Evolutionary conservation across 2,888 invertebrate genomes (phyloP).

Genomic region (Trachelus iudaicus): DNA sequence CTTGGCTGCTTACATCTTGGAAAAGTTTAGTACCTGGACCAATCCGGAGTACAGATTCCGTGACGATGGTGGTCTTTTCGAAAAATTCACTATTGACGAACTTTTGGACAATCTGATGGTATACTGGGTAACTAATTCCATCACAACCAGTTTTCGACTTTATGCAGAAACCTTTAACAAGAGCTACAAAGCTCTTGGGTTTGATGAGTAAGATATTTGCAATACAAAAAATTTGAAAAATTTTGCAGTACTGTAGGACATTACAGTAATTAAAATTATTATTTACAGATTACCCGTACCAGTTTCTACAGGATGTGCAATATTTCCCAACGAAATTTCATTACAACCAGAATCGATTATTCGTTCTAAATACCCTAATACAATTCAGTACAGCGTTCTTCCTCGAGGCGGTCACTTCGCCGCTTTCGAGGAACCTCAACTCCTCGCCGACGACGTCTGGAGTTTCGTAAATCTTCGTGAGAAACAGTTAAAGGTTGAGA

Average conservation of each 20-base stretch:
- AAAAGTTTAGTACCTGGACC: slow-evolving; percentile 87
- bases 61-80: slow-evolving; percentile 75
- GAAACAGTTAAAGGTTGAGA: slow-evolving; percentile 19
- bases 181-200: slow-evolving; percentile 43
- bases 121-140: slow-evolving; percentile 81
- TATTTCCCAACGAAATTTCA: slow-evolving; percentile 77
- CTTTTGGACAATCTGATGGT: slow-evolving; percentile 83
- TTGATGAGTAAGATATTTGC: slow-evolving; percentile 64
- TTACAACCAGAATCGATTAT: slow-evolving; percentile 72
- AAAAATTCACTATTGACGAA: slow-evolving; percentile 77
- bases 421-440: slow-evolving; percentile 80
- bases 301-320: slow-evolving; percentile 81
- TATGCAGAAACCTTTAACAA: slow-evolving; percentile 75
- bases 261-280: neutral
- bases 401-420: slow-evolving; percentile 87
- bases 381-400: slow-evolving; percentile 76
- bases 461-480: slow-evolving; percentile 67
- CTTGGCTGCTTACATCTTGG: slow-evolving; percentile 88
- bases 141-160: slow-evolving; percentile 79
- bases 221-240: neutral
- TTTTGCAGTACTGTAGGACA: neutral
- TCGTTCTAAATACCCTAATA: slow-evolving; percentile 72
- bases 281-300: slow-evolving; percentile 72
- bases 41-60: slow-evolving; percentile 66
- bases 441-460: slow-evolving; percentile 79